Percentiles rank a stretch among this genome's conserved stretches.
These are phyloP conservation scores for Agrochola lota DNA, from an alignment of 2,888 invertebrate species.

Conservation along the genomic window DNA sequence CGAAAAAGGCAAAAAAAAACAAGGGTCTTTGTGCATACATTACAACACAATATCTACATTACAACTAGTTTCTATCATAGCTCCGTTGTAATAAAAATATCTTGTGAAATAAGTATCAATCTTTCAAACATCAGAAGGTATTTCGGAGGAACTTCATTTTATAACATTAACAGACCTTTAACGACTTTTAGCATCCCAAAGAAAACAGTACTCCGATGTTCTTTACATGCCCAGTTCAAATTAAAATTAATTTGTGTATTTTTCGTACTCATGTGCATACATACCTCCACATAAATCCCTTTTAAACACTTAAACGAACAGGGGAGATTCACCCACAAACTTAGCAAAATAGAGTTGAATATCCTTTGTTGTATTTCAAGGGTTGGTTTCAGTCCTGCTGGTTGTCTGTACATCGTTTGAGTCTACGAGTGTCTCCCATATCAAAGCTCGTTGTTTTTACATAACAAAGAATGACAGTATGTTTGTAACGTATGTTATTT, in stretches of 20 bases:
- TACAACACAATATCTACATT: no score
- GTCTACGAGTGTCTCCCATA: constrained; percentile 57
- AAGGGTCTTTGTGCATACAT: no score
- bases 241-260: constrained; percentile 66
- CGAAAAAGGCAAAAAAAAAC: no score
- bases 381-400: constrained; percentile 15
- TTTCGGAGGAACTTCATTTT: neutral
- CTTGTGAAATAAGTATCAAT: no score
- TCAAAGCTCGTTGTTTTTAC: constrained; percentile 73
- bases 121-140: no score
- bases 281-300: constrained; percentile 13
- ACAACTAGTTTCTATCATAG: no score
- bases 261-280: constrained; percentile 51
- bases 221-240: constrained; percentile 34
- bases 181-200: constrained; percentile 20
- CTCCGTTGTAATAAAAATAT: no score
- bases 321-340: neutral
- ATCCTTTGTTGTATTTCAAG: neutral
- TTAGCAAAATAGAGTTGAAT: neutral
- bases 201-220: constrained; percentile 24
- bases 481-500: constrained; percentile 63
- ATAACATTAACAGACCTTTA: neutral
- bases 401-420: constrained; percentile 53
- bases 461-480: constrained; percentile 71
- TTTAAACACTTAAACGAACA: neutral